These are phyloP conservation scores for Menura novaehollandiae DNA, from an alignment of 2,113 vertebrate genomes.

Conservation along the genomic window DNA sequence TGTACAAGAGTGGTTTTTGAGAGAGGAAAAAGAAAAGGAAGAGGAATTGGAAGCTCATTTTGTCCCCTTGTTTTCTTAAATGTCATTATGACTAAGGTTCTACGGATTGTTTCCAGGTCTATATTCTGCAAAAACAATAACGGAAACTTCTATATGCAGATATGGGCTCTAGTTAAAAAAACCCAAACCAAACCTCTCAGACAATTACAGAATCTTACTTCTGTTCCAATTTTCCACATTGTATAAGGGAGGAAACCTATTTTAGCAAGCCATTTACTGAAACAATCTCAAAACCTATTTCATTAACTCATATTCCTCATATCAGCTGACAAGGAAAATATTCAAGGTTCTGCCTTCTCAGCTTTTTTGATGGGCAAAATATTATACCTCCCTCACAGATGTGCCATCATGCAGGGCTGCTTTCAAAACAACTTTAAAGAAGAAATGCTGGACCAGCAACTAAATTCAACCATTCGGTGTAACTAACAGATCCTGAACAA, in stretches of 20 bases:
- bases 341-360: neutral
- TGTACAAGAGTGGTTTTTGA: neutral
- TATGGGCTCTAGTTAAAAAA: neutral
- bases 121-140: neutral
- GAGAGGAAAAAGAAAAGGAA: neutral
- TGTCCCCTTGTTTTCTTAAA: neutral
- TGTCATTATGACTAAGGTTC: neutral
- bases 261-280: neutral
- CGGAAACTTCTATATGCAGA: neutral
- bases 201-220: neutral
- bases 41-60: neutral
- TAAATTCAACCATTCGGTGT: neutral
- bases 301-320: neutral
- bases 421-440: neutral
- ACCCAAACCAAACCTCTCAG: neutral
- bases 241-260: neutral
- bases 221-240: neutral
- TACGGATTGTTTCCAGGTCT: neutral
- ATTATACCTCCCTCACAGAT: neutral
- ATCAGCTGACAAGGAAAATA: neutral
- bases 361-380: conserved; percentile 3
- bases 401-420: neutral
- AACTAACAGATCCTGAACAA: neutral
- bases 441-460: neutral
- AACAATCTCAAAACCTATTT: conserved; percentile 9